Conservation (phyloP, 2,113 vertebrate species). For the Chaetops frenatus region DNA sequence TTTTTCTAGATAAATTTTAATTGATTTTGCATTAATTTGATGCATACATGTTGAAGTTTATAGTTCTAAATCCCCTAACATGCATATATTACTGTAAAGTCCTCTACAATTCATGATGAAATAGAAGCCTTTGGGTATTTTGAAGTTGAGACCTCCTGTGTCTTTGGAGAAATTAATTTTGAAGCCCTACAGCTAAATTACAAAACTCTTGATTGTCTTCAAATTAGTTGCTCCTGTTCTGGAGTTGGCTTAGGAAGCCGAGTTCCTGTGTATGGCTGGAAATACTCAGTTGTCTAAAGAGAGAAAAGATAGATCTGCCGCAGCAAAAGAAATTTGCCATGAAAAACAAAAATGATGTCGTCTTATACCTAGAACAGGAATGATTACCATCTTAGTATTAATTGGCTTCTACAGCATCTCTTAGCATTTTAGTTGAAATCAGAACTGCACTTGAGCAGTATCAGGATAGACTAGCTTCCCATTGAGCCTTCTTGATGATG, state of each 20-base stretch:
- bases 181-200: slow-evolving; percentile 20
- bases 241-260: neutral
- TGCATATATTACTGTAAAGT: neutral
- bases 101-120: neutral
- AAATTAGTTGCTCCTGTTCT: neutral
- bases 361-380: neutral
- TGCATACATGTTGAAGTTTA: neutral
- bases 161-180: slow-evolving; percentile 27
- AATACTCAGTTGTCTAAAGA: neutral
- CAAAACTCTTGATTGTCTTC: neutral
- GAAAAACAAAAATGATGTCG: neutral
- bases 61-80: neutral
- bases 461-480: neutral
- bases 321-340: neutral
- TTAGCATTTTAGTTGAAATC: neutral
- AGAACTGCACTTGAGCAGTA: neutral
- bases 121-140: neutral
- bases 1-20: slow-evolving; percentile 6
- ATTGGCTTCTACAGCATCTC: neutral
- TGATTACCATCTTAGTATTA: neutral
- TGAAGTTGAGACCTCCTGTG: neutral
- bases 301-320: neutral
- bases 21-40: slow-evolving; percentile 18
- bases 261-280: neutral
- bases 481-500: neutral